Evolutionary conservation across 2,888 invertebrate genomes (phyloP).

Genomic region (Hartigia nigra): DNA sequence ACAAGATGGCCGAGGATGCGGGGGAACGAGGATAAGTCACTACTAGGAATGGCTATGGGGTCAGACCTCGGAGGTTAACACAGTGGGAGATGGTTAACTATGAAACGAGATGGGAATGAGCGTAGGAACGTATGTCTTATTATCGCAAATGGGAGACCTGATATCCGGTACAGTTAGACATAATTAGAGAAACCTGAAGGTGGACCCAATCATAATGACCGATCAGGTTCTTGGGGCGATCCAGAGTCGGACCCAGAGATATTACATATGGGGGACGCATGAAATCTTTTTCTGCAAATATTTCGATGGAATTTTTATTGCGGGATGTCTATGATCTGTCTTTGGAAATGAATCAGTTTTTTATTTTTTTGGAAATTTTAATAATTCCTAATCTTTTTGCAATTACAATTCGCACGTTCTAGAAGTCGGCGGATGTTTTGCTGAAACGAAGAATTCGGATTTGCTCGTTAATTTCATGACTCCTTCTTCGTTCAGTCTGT

Average conservation of each 20-base stretch:
- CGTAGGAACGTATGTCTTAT: conserved; percentile 30
- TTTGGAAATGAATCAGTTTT: too few species aligned
- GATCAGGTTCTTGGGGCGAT: not conserved
- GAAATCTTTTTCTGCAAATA: not conserved
- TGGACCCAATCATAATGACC: not conserved
- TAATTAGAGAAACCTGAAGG: conserved; percentile 27
- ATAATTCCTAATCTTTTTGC: too few species aligned
- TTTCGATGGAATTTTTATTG: too few species aligned
- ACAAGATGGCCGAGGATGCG: too few species aligned
- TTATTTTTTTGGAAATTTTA: too few species aligned
- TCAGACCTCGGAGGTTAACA: not conserved
- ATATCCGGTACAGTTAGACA: conserved; percentile 35
- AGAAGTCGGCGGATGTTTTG: not conserved
- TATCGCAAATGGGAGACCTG: conserved; percentile 35
- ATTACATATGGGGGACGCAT: not conserved
- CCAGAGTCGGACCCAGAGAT: not conserved
- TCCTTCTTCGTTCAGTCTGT: not conserved
- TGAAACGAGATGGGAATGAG: conserved; percentile 35
- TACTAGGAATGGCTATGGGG: not conserved
- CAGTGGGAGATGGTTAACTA: conserved; percentile 24
- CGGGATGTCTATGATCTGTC: too few species aligned
- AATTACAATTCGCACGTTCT: not conserved
- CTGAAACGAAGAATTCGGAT: not conserved
- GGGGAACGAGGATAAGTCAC: too few species aligned
- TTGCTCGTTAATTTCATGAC: not conserved